A percentile compares a stretch with the other conserved stretches of the same genome.
phyloP scores from a whole-genome alignment of 2,888 invertebrate species.

The Corythucha ciliata region DNA sequence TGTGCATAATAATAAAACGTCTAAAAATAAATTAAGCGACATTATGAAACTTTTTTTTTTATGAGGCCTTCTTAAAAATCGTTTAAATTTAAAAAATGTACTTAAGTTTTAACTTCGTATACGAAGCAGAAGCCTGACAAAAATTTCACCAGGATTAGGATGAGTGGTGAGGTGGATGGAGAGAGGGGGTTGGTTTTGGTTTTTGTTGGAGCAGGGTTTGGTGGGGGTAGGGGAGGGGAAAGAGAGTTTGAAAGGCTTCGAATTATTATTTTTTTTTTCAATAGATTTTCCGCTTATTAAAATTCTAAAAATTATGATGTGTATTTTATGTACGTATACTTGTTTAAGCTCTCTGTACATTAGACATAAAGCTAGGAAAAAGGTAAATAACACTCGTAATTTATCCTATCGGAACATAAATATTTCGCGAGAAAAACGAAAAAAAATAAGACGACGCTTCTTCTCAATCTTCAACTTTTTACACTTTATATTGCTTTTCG shows the following conservation, averaged over 20 bases:
- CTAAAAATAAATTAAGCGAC: constrained; percentile 34
- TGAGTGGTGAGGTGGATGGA: no score
- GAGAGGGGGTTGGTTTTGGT: no score
- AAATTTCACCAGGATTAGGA: no score
- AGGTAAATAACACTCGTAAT: constrained; percentile 23
- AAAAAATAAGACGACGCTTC: constrained; percentile 25
- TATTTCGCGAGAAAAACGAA: no score
- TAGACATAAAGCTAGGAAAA: constrained; percentile 32
- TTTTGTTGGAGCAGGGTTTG: no score
- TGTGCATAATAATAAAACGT: constrained; percentile 34
- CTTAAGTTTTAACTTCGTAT: constrained; percentile 33
- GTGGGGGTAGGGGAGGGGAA: no score
- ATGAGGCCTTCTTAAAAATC: constrained; percentile 29
- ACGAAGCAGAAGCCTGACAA: constrained; percentile 31
- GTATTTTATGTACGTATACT: constrained; percentile 36
- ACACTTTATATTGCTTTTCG: constrained; percentile 27
- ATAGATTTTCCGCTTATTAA: constrained; percentile 29
- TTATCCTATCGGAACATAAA: constrained; percentile 31
- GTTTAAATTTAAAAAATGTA: constrained; percentile 24
- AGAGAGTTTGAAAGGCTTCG: no score
- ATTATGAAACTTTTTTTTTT: constrained; percentile 28
- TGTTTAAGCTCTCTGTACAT: constrained; percentile 33
- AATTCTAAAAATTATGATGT: constrained; percentile 35
- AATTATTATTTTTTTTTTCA: no score
- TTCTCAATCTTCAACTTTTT: no score